These are phyloP conservation scores for Coecobrya sp. DNA, from an alignment of 2,888 invertebrate genomes.

Conservation along the genomic window DNA sequence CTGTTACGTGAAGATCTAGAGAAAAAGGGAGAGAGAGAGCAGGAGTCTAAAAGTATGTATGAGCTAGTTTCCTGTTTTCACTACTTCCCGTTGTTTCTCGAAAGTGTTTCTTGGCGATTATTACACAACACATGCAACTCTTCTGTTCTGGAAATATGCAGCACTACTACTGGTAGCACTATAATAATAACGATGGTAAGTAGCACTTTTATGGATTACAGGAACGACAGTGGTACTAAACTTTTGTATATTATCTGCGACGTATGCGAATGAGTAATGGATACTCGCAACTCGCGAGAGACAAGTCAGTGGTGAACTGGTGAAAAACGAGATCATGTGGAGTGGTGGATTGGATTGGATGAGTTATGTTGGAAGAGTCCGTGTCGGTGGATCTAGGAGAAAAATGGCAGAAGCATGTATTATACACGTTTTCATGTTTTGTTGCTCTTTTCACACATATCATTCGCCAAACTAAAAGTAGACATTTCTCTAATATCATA, in stretches of 20 bases:
- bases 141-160: not conserved
- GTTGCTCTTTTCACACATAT: slow-evolving; percentile 1
- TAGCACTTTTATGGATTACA: slow-evolving; percentile 56
- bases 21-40: not conserved
- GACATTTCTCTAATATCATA: not conserved
- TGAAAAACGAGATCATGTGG: slow-evolving; percentile 57
- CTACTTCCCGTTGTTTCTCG: slow-evolving; percentile 52
- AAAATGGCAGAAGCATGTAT: not conserved
- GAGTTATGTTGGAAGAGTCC: slow-evolving; percentile 7
- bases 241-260: slow-evolving; percentile 49
- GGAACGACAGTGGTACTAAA: slow-evolving; percentile 1
- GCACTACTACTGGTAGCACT: not conserved
- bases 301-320: slow-evolving; percentile 57
- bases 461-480: not conserved
- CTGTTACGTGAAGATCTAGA: not conserved
- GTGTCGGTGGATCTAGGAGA: not conserved
- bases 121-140: slow-evolving; percentile 44
- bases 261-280: slow-evolving; percentile 60
- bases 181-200: not conserved
- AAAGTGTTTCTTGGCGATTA: slow-evolving; percentile 61
- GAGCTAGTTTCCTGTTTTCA: slow-evolving; percentile 56
- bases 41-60: slow-evolving; percentile 27
- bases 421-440: not conserved
- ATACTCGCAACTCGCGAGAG: slow-evolving; percentile 54
- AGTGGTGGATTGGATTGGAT: slow-evolving; percentile 52